Conservation (phyloP, 2,113 vertebrate species). For the Psettodes erumei region DNA sequence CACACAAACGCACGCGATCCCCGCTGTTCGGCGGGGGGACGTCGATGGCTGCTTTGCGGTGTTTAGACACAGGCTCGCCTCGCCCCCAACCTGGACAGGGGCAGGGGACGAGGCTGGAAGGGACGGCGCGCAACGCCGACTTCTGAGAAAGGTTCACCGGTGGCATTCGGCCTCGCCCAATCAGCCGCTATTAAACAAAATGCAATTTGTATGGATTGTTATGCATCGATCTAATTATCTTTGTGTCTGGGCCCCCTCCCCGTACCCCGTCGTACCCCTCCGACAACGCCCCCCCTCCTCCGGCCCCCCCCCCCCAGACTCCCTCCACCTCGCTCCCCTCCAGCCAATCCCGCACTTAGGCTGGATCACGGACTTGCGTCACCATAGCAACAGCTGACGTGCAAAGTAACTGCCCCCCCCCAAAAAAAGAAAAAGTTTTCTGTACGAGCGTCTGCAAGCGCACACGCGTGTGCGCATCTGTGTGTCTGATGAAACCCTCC, state of each 20-base stretch:
- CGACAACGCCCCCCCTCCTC: slow-evolving; percentile 53
- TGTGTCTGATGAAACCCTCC: slow-evolving; percentile 75
- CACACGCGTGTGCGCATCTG: slow-evolving; percentile 55
- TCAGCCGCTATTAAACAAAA: slow-evolving; percentile 59
- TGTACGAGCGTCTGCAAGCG: slow-evolving; percentile 54
- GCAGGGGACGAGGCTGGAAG: slow-evolving; percentile 27
- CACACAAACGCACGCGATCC: no score
- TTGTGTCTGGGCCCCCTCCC: slow-evolving; percentile 57
- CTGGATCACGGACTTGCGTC: slow-evolving; percentile 74
- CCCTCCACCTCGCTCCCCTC: slow-evolving; percentile 59
- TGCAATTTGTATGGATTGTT: slow-evolving; percentile 58
- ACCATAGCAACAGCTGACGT: slow-evolving; percentile 87
- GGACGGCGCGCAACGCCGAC: slow-evolving; percentile 10
- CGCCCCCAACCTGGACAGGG: slow-evolving; percentile 14
- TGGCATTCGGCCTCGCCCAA: slow-evolving; percentile 40
- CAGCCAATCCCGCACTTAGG: slow-evolving; percentile 71
- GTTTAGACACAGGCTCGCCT: slow-evolving; percentile 17
- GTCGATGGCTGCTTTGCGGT: slow-evolving; percentile 46
- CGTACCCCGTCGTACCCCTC: slow-evolving; percentile 46
- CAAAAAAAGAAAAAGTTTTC: slow-evolving; percentile 76
- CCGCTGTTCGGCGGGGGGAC: slow-evolving; percentile 39
- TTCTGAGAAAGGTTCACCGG: slow-evolving; percentile 27
- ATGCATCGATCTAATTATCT: slow-evolving; percentile 70
- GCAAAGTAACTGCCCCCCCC: slow-evolving; percentile 76
- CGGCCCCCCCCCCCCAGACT: slow-evolving; percentile 48